These are phyloP conservation scores for Chromis chromis DNA, from an alignment of 2,797 vertebrate genomes.

Conservation along the genomic window DNA sequence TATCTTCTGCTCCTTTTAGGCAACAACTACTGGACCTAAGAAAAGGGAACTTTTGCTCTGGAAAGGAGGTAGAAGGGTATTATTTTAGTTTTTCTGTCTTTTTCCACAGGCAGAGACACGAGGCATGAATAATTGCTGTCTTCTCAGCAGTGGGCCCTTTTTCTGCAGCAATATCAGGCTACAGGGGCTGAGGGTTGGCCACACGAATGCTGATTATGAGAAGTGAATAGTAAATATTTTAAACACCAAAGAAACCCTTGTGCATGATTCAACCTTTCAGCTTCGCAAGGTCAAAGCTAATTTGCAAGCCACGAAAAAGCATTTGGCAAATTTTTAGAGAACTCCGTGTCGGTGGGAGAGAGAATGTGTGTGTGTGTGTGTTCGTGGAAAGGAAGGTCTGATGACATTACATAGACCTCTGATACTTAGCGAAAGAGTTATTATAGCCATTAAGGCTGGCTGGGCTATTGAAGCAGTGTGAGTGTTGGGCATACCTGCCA, in stretches of 20 bases:
- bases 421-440: conserved; percentile 83
- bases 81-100: conserved; percentile 64
- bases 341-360: conserved; percentile 29
- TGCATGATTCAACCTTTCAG: conserved; percentile 79
- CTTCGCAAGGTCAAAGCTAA: conserved; percentile 83
- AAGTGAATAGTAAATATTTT: conserved; percentile 84
- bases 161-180: conserved; percentile 61
- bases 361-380: conserved; percentile 16
- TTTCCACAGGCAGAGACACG: conserved; percentile 72
- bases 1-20: conserved; percentile 33
- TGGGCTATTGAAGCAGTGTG: conserved; percentile 63
- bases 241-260: conserved; percentile 76
- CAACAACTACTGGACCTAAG: conserved; percentile 58
- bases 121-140: conserved; percentile 81
- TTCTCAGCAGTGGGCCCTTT: conserved; percentile 67
- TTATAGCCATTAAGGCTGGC: conserved; percentile 81
- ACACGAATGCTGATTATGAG: conserved; percentile 77
- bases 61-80: conserved; percentile 40
- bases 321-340: conserved; percentile 77
- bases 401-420: conserved; percentile 80
- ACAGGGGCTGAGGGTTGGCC: conserved; percentile 62
- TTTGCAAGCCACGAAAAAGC: conserved; percentile 82
- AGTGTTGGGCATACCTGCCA: conserved; percentile 70
- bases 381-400: conserved; percentile 41
- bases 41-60: conserved; percentile 54